A percentile compares a stretch with the other conserved stretches of the same genome.
Evolutionary conservation across 2,888 invertebrate species (phyloP).

Genomic region (Brenthis hecate): DNA sequence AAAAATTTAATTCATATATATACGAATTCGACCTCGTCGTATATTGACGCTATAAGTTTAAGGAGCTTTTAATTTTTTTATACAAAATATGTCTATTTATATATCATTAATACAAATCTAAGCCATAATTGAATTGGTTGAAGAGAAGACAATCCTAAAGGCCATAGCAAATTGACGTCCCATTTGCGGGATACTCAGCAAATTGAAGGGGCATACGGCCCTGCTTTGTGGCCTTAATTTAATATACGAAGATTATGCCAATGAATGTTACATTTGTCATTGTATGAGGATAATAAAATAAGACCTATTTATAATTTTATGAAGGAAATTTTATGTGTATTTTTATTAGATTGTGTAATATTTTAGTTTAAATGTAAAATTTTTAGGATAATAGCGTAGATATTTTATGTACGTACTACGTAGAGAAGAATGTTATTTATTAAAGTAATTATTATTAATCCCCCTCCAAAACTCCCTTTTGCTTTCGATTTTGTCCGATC

Average conservation of each 20-base stretch:
- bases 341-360: background rate
- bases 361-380: background rate
- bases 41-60: no score
- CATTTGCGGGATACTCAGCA: conserved; percentile 49
- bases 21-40: no score
- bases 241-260: conserved; percentile 20
- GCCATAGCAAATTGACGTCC: conserved; percentile 59
- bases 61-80: no score
- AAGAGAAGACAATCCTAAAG: conserved; percentile 24
- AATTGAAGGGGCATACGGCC: conserved; percentile 39
- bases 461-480: no score
- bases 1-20: no score
- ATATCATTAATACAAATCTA: conserved; percentile 1
- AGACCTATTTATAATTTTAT: background rate
- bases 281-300: background rate
- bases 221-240: conserved; percentile 49
- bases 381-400: no score
- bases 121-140: conserved; percentile 3
- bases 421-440: no score
- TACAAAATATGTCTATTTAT: background rate
- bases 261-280: conserved; percentile 9
- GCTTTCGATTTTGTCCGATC: no score
- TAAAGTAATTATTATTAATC: no score
- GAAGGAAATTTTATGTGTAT: background rate
- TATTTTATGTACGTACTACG: no score